These are phyloP conservation scores for Drosophila lowei DNA, from an alignment of 1,140 invertebrate species.

Conservation along the genomic window DNA sequence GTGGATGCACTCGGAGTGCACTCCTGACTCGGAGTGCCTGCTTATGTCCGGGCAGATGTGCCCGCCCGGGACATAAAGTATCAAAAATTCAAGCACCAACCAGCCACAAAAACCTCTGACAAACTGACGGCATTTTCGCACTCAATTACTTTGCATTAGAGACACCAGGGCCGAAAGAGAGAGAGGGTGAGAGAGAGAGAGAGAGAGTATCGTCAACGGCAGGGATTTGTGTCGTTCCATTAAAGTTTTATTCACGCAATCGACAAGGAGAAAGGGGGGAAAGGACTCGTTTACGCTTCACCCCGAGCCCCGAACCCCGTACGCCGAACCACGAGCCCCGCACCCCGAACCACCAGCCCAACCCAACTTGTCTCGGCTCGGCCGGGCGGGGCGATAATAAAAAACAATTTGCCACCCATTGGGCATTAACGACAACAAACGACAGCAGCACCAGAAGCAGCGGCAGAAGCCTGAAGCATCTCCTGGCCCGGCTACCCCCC, in stretches of 20 bases:
- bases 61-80: slow-evolving; percentile 47
- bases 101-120: slow-evolving; percentile 47
- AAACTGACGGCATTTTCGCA: slow-evolving; percentile 82
- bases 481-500: too few species aligned
- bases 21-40: slow-evolving; percentile 47
- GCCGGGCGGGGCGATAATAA: slow-evolving; percentile 69
- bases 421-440: slow-evolving; percentile 81
- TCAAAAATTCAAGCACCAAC: slow-evolving; percentile 50
- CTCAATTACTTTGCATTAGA: slow-evolving; percentile 83
- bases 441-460: slow-evolving; percentile 51
- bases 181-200: background rate
- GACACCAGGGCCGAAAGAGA: slow-evolving; percentile 42
- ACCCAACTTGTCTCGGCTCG: slow-evolving; percentile 37
- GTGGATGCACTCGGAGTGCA: slow-evolving; percentile 54
- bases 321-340: background rate
- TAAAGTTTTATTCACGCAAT: slow-evolving; percentile 83
- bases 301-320: slow-evolving; percentile 51
- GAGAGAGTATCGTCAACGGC: slow-evolving; percentile 23
- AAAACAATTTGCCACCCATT: slow-evolving; percentile 83
- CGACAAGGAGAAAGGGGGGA: slow-evolving; percentile 36
- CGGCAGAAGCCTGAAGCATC: slow-evolving; percentile 12
- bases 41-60: slow-evolving; percentile 45
- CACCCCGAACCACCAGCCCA: slow-evolving; percentile 2
- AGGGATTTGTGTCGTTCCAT: slow-evolving; percentile 83
- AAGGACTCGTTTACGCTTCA: slow-evolving; percentile 42